These are phyloP conservation scores for Podarcis cretensis DNA, from an alignment of 2,113 vertebrate species.

Conservation along the genomic window DNA sequence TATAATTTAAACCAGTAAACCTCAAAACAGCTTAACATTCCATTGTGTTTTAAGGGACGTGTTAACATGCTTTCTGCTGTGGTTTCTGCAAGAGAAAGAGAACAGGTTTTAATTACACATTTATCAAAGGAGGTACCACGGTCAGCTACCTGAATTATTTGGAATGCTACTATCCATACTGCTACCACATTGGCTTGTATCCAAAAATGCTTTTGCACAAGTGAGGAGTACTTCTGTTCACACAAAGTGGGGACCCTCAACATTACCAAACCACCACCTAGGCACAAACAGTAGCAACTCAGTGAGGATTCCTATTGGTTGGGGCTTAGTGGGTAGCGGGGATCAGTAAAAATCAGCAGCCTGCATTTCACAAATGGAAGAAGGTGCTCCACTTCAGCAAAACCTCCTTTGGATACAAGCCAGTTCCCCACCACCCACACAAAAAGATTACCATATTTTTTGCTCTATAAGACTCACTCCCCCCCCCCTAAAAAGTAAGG, in stretches of 20 bases:
- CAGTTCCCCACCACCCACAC: too few species aligned
- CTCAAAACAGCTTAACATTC: slow-evolving; percentile 42
- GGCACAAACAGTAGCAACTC: too few species aligned
- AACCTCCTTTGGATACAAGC: too few species aligned
- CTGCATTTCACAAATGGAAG: background rate
- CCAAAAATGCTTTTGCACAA: background rate
- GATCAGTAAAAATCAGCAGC: background rate
- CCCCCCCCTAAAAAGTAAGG: too few species aligned
- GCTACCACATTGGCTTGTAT: background rate
- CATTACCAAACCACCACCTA: too few species aligned
- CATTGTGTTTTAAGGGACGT: slow-evolving; percentile 26
- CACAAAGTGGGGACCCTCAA: background rate
- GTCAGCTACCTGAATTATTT: background rate
- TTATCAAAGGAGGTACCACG: background rate
- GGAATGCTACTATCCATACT: background rate
- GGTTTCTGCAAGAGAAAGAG: slow-evolving; percentile 46
- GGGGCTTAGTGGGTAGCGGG: background rate
- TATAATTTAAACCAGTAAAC: slow-evolving; percentile 36
- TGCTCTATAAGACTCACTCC: too few species aligned
- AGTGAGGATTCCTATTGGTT: background rate
- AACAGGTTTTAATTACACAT: slow-evolving; percentile 22
- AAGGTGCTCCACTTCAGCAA: background rate
- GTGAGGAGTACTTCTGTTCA: background rate
- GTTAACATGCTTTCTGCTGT: background rate
- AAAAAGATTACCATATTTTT: background rate